Conservation (phyloP, 1,140 invertebrate genomes). For the Ips typographus region DNA sequence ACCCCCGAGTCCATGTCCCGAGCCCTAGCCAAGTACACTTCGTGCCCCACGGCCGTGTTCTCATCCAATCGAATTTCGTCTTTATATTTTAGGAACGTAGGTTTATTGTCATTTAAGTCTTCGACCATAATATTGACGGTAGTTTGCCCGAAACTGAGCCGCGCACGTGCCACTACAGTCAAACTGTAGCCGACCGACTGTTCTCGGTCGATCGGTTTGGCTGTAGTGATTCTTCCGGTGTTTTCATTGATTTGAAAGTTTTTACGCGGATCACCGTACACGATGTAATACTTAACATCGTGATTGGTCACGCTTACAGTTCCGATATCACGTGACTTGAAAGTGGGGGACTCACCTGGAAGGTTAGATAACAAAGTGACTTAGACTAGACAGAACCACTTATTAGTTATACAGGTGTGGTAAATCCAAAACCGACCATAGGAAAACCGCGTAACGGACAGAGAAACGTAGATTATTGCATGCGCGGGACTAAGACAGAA, state of each 20-base stretch:
- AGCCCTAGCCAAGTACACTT: constrained; percentile 84
- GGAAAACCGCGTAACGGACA: too few relatives aligned
- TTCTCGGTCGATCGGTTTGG: constrained; percentile 83
- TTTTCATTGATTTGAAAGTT: constrained; percentile 80
- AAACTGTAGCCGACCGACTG: constrained; percentile 73
- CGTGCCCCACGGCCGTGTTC: constrained; percentile 89
- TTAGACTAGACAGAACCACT: background rate
- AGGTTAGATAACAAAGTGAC: background rate
- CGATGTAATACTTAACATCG: constrained; percentile 73
- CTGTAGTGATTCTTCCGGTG: constrained; percentile 77
- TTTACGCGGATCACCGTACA: constrained; percentile 76
- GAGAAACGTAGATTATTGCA: too few relatives aligned
- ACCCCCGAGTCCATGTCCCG: constrained; percentile 80
- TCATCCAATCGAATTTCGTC: constrained; percentile 77
- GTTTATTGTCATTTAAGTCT: constrained; percentile 93
- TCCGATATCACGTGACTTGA: constrained; percentile 71
- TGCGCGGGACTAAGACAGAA: too few relatives aligned
- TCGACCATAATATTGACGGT: constrained; percentile 77
- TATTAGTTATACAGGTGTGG: too few relatives aligned
- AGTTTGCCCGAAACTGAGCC: constrained; percentile 69
- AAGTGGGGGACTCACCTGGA: constrained; percentile 37
- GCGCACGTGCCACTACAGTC: constrained; percentile 70
- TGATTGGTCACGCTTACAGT: constrained; percentile 65
- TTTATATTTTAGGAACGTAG: constrained; percentile 74
- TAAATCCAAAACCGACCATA: too few relatives aligned